Conservation (phyloP, 2,888 invertebrate species). For the Phaedon cochleariae region DNA sequence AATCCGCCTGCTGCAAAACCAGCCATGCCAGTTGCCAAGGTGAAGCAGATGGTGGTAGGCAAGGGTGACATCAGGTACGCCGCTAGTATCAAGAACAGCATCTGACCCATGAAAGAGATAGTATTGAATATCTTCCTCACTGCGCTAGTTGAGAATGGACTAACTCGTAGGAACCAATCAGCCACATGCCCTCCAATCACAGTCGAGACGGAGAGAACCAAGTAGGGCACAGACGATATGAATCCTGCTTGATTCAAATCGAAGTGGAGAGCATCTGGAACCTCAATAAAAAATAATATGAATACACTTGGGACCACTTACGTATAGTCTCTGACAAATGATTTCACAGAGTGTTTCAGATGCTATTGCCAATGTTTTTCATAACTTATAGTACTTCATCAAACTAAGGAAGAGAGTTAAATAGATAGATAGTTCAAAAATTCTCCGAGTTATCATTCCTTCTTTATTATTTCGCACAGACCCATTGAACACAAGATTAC, state of each 20-base stretch:
- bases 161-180: constrained; percentile 75
- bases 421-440: no score
- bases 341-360: no score
- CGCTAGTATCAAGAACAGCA: constrained; percentile 84
- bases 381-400: no score
- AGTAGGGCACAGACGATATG: constrained; percentile 85
- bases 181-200: constrained; percentile 84
- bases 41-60: constrained; percentile 37
- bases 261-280: constrained; percentile 75
- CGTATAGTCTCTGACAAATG: no score
- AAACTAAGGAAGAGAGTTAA: no score
- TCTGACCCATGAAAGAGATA: constrained; percentile 77
- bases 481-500: no score
- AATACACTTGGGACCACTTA: no score
- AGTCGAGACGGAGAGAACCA: constrained; percentile 84
- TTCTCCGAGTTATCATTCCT: no score
- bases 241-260: constrained; percentile 82
- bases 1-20: constrained; percentile 39
- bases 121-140: constrained; percentile 76
- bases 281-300: no score
- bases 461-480: no score
- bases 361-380: no score
- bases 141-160: constrained; percentile 75
- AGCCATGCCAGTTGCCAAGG: constrained; percentile 38
- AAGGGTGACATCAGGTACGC: constrained; percentile 74